Conservation (phyloP, 53 echinoderm and acorn worm genomes). For the Patiria pectinifera region DNA sequence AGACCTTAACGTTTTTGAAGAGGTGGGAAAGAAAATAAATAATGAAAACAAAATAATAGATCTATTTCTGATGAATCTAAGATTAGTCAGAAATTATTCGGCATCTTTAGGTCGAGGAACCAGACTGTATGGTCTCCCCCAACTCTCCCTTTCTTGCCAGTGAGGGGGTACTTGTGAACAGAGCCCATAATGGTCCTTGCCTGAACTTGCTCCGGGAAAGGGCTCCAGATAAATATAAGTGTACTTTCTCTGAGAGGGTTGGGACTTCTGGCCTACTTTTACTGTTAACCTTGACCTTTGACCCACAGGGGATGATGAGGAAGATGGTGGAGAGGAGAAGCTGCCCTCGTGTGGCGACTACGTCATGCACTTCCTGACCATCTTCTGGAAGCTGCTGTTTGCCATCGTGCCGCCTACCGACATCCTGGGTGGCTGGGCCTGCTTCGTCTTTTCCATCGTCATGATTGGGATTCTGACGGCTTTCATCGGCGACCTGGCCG, state of each 20-base stretch:
- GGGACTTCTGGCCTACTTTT: background rate
- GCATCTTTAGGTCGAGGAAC: no score
- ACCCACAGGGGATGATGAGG: slow-evolving; percentile 80
- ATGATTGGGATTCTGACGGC: slow-evolving; percentile 89
- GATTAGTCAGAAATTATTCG: no score
- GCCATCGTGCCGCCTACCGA: slow-evolving; percentile 98
- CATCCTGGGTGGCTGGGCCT: slow-evolving; percentile 88
- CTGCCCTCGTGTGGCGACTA: slow-evolving; percentile 97
- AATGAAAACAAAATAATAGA: no score
- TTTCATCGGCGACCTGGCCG: slow-evolving; percentile 88
- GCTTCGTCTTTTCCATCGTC: slow-evolving; percentile 85
- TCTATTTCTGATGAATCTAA: no score
- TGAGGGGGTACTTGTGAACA: no score
- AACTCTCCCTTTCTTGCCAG: no score
- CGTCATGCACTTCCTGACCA: slow-evolving; percentile 99
- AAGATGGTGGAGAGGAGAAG: slow-evolving; percentile 87
- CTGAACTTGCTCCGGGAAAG: no score
- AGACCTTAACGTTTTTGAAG: no score
- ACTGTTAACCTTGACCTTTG: background rate
- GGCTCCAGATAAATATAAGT: no score
- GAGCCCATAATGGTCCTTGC: no score
- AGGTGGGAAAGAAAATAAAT: no score
- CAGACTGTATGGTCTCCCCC: no score
- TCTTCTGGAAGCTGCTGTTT: slow-evolving; percentile 99
- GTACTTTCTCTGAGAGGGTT: background rate